Base-by-base conservation (phyloP, 2,113 vertebrate species). In the Redunca redunca region DNA sequence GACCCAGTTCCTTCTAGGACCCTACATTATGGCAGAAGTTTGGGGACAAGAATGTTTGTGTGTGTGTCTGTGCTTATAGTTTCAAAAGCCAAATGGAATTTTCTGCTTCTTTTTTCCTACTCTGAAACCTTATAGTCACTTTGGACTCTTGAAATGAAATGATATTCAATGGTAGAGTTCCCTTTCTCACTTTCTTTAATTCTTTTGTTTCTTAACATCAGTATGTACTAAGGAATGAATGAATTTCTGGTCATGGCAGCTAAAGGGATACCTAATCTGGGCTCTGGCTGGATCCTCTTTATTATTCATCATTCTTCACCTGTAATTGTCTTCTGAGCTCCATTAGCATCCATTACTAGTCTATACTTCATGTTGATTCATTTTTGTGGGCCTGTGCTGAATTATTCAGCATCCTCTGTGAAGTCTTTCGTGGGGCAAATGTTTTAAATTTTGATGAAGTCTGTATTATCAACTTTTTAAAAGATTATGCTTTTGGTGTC, bases 1-100 rank as follows among this genome's bases (percentile, higher is more conserved):
- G 95, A 86, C 60, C 28, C 60, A 78, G 64, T n/a, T 91, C 83
- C 92, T 94, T 43, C 97, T 64, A 94, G 97, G 94, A 97, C 94
- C 93, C 92, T 67, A 60, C 92, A 96, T 90, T 97, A 94, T 94
- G 46, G 80, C 46, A 64, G 91, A 97, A 88, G n/a, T 81, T 89
- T 96, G 60, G 92, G 80, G 40, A 62, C 91, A 89, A 92, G 90
- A 97, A 67, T 67, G 57, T 84, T 53, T 60, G 28, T 96, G 81
- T 33, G 28, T n/a, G 30, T 95, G 95, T 82, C 89, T 57, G 84
- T 91, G 67, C 93, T 88, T 50, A 78, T 81, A 62, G 57, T 86
- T 93, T 91, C 88, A 95, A 92, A 97, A 19, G 33, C 14, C n/a
- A 36, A 89, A 80, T 83, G 95, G 80, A 91, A 95, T 97, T 78